Base-by-base conservation (phyloP, 2,888 invertebrate species). In the Diarsia brunnea region DNA sequence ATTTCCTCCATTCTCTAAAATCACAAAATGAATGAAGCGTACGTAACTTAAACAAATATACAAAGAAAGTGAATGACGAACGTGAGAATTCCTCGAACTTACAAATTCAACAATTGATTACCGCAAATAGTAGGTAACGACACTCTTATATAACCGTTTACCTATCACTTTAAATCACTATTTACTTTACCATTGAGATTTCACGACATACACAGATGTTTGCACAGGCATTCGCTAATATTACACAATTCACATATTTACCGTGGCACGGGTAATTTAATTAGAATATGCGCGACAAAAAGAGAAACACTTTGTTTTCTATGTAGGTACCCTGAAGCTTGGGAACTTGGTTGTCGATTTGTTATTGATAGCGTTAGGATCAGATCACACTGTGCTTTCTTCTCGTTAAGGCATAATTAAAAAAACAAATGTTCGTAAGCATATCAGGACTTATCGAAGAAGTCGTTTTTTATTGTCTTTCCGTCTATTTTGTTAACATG, bases 271-370 rank as follows among this genome's bases (percentile, higher is more conserved):
- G 63, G 77, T 81, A 89, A 89, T 88, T 78, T 75, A 84, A 89
- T 91, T 90, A 88, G 89, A 87, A 85, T 86, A 81, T 73, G 69
- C 43, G 73, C 84, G 88, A 85, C 85, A 91, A 91, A 84, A 87
- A 90, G 89, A 84, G 89, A 90, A 90, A 90, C 86, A 91, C 43
- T 63, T 27, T 24, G 78, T 82, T 81, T 73, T 84, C 82, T 82
- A 82, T 85, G 87, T n/a, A n/a, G n/a, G n/a, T 88, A 87, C 84
- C 82, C 75, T 82, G 51, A 67, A 73, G 83, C 86, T 86, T 90
- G 91, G 77, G 91, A 91, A 88, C 79, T 90, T 91, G 84, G 82
- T 88, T 86, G 31, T 24, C 27, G n/a, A 78, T 84, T 27, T 16
- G 2, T 45, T 47, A 19, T n/a, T 47, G 21, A 47, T 49, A 12